Conservation (phyloP, 2,113 vertebrate species). For the Ginglymostoma cirratum region DNA sequence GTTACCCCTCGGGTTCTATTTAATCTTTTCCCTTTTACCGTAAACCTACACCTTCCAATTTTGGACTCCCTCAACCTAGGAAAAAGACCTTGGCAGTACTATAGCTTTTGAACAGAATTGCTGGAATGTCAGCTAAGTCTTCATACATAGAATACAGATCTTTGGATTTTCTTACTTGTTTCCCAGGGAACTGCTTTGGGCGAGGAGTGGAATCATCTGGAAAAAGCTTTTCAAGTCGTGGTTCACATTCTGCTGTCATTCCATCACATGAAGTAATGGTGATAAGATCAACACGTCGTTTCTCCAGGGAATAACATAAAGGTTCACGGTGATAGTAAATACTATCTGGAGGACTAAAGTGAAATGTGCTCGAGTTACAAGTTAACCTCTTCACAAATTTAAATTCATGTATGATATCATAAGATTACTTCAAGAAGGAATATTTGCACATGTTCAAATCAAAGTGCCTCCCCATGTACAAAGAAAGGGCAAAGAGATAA, state of each 20-base stretch:
- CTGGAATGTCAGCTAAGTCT: background rate
- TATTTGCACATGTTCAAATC: background rate
- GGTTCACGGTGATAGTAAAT: conserved; percentile 90
- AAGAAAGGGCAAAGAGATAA: background rate
- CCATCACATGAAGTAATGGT: conserved; percentile 85
- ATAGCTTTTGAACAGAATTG: background rate
- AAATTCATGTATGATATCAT: background rate
- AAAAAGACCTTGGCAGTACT: background rate
- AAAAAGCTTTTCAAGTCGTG: conserved; percentile 83
- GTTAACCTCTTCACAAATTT: background rate
- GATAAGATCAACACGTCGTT: conserved; percentile 83
- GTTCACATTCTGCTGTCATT: conserved; percentile 78
- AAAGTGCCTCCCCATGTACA: background rate
- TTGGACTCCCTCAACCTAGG: too few species aligned
- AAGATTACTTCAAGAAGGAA: background rate
- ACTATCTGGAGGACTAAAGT: conserved; percentile 59
- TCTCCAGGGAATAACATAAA: conserved; percentile 85
- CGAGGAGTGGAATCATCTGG: conserved; percentile 73
- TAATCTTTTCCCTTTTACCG: too few species aligned
- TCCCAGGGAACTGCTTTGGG: conserved; percentile 70
- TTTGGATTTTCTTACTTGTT: conserved; percentile 64
- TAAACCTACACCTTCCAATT: too few species aligned
- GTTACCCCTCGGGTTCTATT: too few species aligned
- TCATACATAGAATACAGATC: background rate
- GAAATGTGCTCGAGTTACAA: background rate